Percentiles rank a stretch among this genome's conserved stretches.
Evolutionary conservation across 1,140 invertebrate genomes (phyloP).

Genomic region (Zaprionus taronus): DNA sequence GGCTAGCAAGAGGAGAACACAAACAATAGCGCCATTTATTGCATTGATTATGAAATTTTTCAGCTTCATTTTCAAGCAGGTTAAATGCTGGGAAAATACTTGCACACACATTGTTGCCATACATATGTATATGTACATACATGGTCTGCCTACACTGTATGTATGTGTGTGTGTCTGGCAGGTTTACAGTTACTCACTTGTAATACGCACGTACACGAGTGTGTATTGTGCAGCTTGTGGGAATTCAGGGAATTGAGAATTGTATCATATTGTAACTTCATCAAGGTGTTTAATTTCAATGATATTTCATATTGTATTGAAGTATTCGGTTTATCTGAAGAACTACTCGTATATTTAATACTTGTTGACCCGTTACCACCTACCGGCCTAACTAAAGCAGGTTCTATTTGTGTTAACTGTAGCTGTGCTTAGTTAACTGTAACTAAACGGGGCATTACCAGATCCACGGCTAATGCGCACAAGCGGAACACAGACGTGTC

Average conservation of each 20-base stretch:
- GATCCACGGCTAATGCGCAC: conserved; percentile 42
- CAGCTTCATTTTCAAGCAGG: conserved; percentile 59
- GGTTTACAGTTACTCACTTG: conserved; percentile 68
- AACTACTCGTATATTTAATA: neutral
- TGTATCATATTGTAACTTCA: conserved; percentile 11
- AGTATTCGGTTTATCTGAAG: neutral
- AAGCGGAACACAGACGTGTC: conserved; percentile 40
- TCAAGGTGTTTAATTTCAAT: conserved; percentile 18
- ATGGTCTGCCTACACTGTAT: neutral
- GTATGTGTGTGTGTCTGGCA: conserved; percentile 29
- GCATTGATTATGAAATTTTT: conserved; percentile 75
- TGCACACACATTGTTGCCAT: conserved; percentile 15
- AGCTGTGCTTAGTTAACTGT: conserved; percentile 46
- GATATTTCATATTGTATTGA: neutral
- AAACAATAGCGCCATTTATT: conserved; percentile 68
- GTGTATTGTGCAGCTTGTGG: conserved; percentile 38
- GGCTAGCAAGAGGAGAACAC: conserved; percentile 14
- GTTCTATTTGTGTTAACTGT: conserved; percentile 49
- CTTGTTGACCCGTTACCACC: conserved; percentile 2
- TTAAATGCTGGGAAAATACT: conserved; percentile 68
- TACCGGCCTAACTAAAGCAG: conserved; percentile 10
- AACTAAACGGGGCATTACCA: conserved; percentile 50
- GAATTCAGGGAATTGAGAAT: conserved; percentile 28
- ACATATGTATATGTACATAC: neutral
- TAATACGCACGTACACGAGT: conserved; percentile 27